Conservation (phyloP, 2,797 vertebrate species). For the Pristis pectinata region DNA sequence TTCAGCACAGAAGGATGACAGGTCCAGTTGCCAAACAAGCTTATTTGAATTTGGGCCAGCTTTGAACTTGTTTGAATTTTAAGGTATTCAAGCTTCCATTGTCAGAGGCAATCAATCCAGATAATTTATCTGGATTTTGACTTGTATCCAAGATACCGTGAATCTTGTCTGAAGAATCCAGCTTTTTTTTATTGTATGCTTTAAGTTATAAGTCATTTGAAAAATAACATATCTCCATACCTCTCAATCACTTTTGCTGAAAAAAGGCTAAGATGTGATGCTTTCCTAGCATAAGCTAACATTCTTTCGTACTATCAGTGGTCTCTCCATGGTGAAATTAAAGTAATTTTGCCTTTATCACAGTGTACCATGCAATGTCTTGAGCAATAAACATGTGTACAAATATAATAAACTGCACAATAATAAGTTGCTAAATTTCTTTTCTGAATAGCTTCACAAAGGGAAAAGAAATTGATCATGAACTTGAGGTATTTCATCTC, state of each 20-base stretch:
- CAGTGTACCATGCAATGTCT: not conserved
- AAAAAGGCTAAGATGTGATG: not conserved
- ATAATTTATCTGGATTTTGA: not conserved
- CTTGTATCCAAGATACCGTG: not conserved
- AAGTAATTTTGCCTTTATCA: not conserved
- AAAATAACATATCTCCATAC: not conserved
- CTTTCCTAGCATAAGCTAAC: not conserved
- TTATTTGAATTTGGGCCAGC: not conserved
- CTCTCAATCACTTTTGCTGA: not conserved
- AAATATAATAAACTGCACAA: not conserved
- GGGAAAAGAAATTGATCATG: not conserved
- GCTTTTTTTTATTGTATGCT: not conserved
- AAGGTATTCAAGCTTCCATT: not conserved
- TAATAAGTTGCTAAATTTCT: not conserved
- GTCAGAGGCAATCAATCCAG: not conserved
- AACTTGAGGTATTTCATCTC: not conserved
- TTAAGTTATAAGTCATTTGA: not conserved
- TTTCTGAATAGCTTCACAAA: not conserved
- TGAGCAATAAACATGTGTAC: constrained; percentile 4
- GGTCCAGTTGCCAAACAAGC: not conserved
- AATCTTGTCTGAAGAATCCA: not conserved
- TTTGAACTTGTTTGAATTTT: not conserved
- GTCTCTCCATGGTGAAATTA: not conserved
- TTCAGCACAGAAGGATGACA: not conserved
- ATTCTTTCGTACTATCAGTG: not conserved